These are phyloP conservation scores for Phania funesta DNA, from an alignment of 2,888 invertebrate genomes.

Conservation along the genomic window DNA sequence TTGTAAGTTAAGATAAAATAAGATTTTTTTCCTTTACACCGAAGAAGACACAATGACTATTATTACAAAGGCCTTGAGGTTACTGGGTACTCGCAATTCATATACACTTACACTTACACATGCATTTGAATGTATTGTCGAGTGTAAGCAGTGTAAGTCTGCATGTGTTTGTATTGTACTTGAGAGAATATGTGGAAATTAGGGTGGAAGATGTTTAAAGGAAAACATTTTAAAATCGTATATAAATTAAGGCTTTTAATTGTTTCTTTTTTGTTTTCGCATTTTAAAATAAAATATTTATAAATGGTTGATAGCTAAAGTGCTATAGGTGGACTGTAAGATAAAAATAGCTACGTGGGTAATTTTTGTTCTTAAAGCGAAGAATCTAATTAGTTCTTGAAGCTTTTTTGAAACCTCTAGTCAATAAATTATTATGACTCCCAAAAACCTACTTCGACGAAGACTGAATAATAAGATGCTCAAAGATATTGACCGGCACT, in stretches of 20 bases:
- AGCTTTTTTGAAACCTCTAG: no score
- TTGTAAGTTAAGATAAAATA: constrained; percentile 10
- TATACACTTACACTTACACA: no score
- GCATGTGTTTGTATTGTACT: not conserved
- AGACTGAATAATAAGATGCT: no score
- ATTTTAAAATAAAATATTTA: not conserved
- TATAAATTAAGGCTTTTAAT: constrained; percentile 34
- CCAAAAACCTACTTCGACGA: no score
- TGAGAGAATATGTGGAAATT: not conserved
- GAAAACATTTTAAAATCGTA: constrained; percentile 20
- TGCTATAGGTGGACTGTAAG: not conserved
- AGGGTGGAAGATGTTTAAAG: not conserved
- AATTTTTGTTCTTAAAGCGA: no score
- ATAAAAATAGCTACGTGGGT: not conserved
- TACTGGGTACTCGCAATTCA: not conserved
- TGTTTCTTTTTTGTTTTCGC: not conserved
- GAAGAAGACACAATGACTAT: not conserved
- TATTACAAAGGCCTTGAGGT: constrained; percentile 34
- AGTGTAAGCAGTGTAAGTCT: not conserved
- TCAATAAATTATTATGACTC: no score
- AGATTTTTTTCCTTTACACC: not conserved
- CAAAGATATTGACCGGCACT: no score
- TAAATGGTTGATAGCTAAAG: not conserved
- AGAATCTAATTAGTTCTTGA: no score
- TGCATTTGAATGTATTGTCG: no score